Evolutionary conservation across 2,113 vertebrate genomes (phyloP), one percentile per base, ranked within the genome.

Genomic region (Dromiciops gliroides): DNA sequence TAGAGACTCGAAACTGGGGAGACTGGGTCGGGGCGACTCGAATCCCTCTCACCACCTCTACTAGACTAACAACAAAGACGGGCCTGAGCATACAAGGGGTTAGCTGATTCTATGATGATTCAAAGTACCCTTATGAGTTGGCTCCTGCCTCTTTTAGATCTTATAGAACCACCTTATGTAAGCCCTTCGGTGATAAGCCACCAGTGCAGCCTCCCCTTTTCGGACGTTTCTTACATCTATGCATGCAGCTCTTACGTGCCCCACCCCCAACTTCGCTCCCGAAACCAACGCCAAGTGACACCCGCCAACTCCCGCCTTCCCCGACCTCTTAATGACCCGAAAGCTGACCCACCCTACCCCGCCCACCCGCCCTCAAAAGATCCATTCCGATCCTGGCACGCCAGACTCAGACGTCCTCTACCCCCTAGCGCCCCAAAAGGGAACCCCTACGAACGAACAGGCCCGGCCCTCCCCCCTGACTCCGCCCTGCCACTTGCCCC

Each of bases 201-300:
- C 23, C 4, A 4, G 19, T 44, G 67, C 28, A 16, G 4, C 50
- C 49, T 53, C 52, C 50, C 50, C 95, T 50, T 92, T 83, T 48
- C 3, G 25, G 50, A n/a, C 14, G 16, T 51, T 51, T 44, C 37
- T 9, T 24, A 24, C 31, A n/a, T 23, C 37, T 4, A 91, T 3
- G 50, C 31, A 50, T 23, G 19, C 50, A 44, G 31, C 51, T 28
- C 23, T 25, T 12, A 37, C 1, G 16, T 28, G 10, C n/a, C 52
- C 7, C 50, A 14, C 49, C 26, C 12, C 4, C 22, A 37, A 37
- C 9, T 12, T 22, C 44, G 93, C 1, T 92, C 50, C 28, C 92
- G 28, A 50, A 91, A 47, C 83, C 37, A 94, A 50, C 90, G 75
- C 44, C 96, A 93, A 96, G 48, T 47, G 90, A 94, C 93, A 93